Conservation (phyloP, 2,113 vertebrate genomes). For the Triplophysa rosa region DNA sequence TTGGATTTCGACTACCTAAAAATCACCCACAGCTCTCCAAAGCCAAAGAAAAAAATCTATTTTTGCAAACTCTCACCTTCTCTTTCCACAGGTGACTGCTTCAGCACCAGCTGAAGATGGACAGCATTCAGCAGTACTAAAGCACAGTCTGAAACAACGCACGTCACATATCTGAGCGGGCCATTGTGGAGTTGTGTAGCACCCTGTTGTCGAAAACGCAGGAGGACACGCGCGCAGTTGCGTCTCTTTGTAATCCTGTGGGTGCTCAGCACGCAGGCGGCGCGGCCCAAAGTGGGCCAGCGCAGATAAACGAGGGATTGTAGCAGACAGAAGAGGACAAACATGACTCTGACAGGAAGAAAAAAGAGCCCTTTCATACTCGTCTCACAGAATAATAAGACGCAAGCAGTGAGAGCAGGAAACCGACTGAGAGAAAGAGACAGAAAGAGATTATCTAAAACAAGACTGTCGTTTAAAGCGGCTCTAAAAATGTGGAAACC, state of each 20-base stretch:
- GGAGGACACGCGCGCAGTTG: background rate
- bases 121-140: background rate
- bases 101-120: background rate
- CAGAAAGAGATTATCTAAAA: background rate
- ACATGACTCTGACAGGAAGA: constrained; percentile 10
- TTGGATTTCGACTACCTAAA: too few relatives aligned
- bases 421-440: constrained; percentile 25
- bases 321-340: constrained; percentile 24
- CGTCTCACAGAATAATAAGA: constrained; percentile 1
- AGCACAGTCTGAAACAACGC: background rate
- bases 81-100: background rate
- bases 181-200: background rate
- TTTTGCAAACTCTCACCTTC: too few relatives aligned
- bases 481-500: background rate
- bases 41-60: too few relatives aligned
- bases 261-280: background rate
- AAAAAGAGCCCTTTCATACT: constrained; percentile 4
- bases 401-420: constrained; percentile 17
- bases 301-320: constrained; percentile 29
- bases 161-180: background rate
- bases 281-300: background rate
- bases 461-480: background rate
- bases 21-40: too few relatives aligned
- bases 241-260: constrained; percentile 6
- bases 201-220: constrained; percentile 17